phyloP scores from a whole-genome alignment of 2,113 vertebrate genomes.

The Gavia stellata region DNA sequence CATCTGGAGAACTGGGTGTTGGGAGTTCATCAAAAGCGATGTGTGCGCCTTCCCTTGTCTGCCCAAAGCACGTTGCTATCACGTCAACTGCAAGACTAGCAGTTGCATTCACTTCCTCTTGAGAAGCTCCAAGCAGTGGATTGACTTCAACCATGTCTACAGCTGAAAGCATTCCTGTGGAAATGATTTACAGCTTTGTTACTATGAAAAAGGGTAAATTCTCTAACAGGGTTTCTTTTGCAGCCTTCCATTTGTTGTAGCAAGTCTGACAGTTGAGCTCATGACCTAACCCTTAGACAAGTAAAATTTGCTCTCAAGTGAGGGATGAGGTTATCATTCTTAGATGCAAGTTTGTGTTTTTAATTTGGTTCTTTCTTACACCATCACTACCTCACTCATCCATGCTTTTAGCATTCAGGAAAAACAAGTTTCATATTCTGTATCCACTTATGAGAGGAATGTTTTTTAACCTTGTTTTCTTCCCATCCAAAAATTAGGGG shows the following conservation, averaged over 20 bases:
- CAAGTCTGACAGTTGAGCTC: background rate
- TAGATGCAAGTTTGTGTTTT: background rate
- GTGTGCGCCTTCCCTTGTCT: constrained; percentile 87
- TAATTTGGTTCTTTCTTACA: background rate
- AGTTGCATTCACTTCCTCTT: constrained; percentile 84
- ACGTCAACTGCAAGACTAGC: constrained; percentile 86
- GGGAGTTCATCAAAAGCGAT: constrained; percentile 76
- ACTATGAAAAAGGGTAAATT: background rate
- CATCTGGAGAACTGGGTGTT: constrained; percentile 81
- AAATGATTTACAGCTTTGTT: background rate
- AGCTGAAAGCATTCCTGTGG: constrained; percentile 88
- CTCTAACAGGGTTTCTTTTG: background rate
- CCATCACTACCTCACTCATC: background rate
- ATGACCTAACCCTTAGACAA: background rate
- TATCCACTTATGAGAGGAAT: background rate
- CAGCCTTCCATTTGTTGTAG: background rate
- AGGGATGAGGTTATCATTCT: background rate
- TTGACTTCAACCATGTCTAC: constrained; percentile 97
- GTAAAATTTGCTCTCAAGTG: background rate
- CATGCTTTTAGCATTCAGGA: background rate
- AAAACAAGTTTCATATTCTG: background rate
- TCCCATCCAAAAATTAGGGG: background rate
- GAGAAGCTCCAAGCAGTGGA: constrained; percentile 79
- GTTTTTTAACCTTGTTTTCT: background rate
- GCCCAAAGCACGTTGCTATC: constrained; percentile 88